Percentiles rank a stretch among this genome's conserved stretches.
These are phyloP conservation scores for Asobara japonica DNA, from an alignment of 1,140 invertebrate species.

Conservation along the genomic window DNA sequence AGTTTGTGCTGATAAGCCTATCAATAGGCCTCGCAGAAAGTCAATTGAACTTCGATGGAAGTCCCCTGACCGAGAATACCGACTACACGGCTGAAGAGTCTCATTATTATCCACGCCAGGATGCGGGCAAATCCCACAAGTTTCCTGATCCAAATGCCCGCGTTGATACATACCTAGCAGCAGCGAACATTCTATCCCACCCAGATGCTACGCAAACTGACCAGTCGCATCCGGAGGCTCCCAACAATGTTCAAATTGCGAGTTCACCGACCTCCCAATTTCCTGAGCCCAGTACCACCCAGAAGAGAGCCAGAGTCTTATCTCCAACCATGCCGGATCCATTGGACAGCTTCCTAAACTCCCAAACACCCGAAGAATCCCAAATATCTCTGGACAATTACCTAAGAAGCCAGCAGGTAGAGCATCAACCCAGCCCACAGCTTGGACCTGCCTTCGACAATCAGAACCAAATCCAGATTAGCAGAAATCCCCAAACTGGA, in stretches of 20 bases:
- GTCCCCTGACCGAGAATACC: slow-evolving; percentile 56
- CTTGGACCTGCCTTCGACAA: background rate
- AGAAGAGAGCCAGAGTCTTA: background rate
- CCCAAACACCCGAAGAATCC: slow-evolving; percentile 57
- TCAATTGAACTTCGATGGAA: slow-evolving; percentile 60
- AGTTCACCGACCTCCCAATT: background rate
- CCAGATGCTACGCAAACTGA: too few relatives aligned
- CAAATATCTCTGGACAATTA: slow-evolving; percentile 53
- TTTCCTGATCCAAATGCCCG: background rate
- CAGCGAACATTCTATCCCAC: background rate
- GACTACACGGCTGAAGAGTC: slow-evolving; percentile 59
- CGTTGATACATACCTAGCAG: background rate
- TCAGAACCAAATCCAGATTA: background rate
- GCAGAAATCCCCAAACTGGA: background rate
- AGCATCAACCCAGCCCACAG: background rate
- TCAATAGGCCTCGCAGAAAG: slow-evolving; percentile 36
- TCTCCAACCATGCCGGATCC: slow-evolving; percentile 31
- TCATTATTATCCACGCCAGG: slow-evolving; percentile 39
- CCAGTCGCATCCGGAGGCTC: too few relatives aligned
- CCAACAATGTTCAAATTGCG: background rate
- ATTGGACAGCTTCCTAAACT: slow-evolving; percentile 50
- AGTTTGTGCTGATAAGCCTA: slow-evolving; percentile 27
- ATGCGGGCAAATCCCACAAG: slow-evolving; percentile 11
- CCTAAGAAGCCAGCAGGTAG: slow-evolving; percentile 37
- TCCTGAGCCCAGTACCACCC: background rate